Base-by-base conservation (phyloP, 1,140 invertebrate species). In the Oncopodura yosiiana region DNA sequence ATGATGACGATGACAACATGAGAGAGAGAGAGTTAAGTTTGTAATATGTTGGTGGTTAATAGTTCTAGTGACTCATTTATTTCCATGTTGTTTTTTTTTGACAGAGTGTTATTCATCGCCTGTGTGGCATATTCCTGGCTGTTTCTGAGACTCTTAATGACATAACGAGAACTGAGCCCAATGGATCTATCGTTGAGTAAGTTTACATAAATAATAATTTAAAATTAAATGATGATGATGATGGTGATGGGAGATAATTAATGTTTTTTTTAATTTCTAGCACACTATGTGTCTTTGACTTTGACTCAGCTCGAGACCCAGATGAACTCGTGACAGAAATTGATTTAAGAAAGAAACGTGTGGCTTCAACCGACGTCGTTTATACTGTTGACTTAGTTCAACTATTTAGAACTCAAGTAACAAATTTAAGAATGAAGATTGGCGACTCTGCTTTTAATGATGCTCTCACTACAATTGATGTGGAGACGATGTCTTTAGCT, bases 141-240 rank as follows among this genome's bases (percentile, higher is more conserved):
- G 79, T 93, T 62, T 78, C 84, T 26, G 86, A 92, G 73, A 81
- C 86, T 6, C 70, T 95, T 36, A 87, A 91, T 71, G 91, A 95
- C 68, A 80, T 94, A 42, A 83, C 79, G 66, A 81, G 78, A 65
- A 76, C 74, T 44, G 83, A 87, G 63, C 81, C 86, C 14, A 77
- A 74, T 57, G 80, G 79, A 14, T 68, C 68, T 62, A 76, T 76
- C 64, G 69, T 80, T 38, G 82, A 86, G 83, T 86, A 74, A 81
- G 81, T 75, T 32, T n/a, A 36, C 9, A 16, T 42, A n/a, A n/a
- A n/a, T 43, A 50, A 9, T 51, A 16, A 50, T 32, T 18, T n/a
- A 54, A 53, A 42, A 29, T 41, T 21, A 21, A 26, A 44, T 8
- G 6, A 21, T 8, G 6, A 48, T 32, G n/a, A 39, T n/a, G 8